Base-by-base conservation (phyloP, 2,888 invertebrate species). In the Strigamia maritima region DNA sequence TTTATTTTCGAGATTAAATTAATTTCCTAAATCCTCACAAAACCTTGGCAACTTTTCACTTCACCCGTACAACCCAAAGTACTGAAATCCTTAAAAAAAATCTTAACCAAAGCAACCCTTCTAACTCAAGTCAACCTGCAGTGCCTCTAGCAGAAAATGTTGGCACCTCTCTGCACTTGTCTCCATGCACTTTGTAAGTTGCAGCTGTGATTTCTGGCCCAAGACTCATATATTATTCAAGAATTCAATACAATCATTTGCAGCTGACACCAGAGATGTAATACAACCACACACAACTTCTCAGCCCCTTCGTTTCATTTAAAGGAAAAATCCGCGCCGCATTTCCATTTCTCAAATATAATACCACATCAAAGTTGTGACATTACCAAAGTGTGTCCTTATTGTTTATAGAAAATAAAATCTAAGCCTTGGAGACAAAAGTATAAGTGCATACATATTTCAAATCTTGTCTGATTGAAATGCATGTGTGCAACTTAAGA, bases 171-270 rank as follows among this genome's bases (percentile, higher is more conserved):
- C 2, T 19, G 60, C 60, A 60, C 60, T 60, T 24, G 60, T 60
- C 60, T 60, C 10, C 16, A 16, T 31, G 31, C 2, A 4, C 19
- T 60, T 60, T 60, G 60, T 60, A 19, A 24, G 60, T 60, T 60
- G 60, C 60, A 60, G 60, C 60, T 60, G 60, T 19, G 60, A 60
- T 60, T 60, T 4, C 60, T 60, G 40, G 60, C 60, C 60, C 60
- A 1, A 60, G 60, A 2, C 60, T 60, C 60, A 60, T 60, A 60
- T 60, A 16, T 60, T 60, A 60, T 60, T 60, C 60, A 60, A 19
- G 24, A 60, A 60, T 60, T 60, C 60, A 60, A 60, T 60, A 60
- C 60, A 60, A 60, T 60, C 60, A 60, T 60, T 60, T 60, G 60
- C 60, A 60, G 60, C 60, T 60, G 60, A 60, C 60, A 60, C 60